These are phyloP conservation scores for Cephus pulcher DNA, from an alignment of 2,888 invertebrate species.

Conservation along the genomic window DNA sequence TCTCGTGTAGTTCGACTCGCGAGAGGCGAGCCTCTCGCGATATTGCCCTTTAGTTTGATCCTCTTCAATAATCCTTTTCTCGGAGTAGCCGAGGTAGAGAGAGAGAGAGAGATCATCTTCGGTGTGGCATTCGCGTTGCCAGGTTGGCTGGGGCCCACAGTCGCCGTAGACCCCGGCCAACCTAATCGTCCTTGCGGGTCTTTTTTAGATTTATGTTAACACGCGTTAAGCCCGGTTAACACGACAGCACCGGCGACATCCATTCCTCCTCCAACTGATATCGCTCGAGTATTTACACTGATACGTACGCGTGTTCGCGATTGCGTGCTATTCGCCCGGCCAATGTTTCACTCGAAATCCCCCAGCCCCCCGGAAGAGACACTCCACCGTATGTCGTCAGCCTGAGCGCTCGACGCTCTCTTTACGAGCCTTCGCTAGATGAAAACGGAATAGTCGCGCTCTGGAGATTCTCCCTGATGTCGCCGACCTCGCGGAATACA, in stretches of 20 bases:
- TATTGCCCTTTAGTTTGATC: background rate
- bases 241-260: background rate
- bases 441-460: background rate
- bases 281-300: constrained; percentile 9
- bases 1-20: constrained; percentile 37
- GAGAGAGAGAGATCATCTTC: background rate
- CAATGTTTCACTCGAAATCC: constrained; percentile 21
- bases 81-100: background rate
- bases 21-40: background rate
- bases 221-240: background rate
- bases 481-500: too few relatives aligned
- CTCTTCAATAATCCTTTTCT: background rate
- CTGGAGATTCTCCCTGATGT: too few relatives aligned
- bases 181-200: background rate
- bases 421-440: background rate
- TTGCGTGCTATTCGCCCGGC: constrained; percentile 16
- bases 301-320: constrained; percentile 8
- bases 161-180: background rate
- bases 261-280: background rate
- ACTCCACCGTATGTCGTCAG: background rate
- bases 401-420: background rate
- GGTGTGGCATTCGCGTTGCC: background rate
- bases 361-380: background rate
- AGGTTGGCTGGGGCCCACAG: background rate
- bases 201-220: background rate